These are phyloP conservation scores for Epinotia demarniana DNA, from an alignment of 2,888 invertebrate species.

Conservation along the genomic window DNA sequence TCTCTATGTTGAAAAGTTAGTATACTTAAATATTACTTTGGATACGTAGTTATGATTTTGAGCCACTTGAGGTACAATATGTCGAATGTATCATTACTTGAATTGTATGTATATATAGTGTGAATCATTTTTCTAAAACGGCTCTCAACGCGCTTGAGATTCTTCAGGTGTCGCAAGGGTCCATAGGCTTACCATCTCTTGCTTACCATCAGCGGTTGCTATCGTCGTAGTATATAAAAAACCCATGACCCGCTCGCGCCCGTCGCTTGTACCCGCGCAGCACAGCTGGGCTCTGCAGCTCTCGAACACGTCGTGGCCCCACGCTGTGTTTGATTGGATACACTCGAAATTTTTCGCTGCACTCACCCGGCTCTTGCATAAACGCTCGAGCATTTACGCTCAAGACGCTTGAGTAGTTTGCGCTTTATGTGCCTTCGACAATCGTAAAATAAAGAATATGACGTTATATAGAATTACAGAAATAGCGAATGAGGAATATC, in stretches of 20 bases:
- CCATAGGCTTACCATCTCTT: too few species aligned
- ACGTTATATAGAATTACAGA: not conserved
- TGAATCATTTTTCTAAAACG: too few species aligned
- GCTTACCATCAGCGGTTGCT: too few species aligned
- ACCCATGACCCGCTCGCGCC: not conserved
- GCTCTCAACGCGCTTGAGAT: too few species aligned
- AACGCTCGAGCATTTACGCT: conserved; percentile 34
- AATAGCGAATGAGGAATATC: not conserved
- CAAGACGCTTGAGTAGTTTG: conserved; percentile 23
- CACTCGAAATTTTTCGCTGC: conserved; percentile 47
- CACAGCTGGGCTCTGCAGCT: conserved; percentile 57
- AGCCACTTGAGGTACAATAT: too few species aligned
- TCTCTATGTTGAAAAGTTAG: too few species aligned
- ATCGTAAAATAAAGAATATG: conserved; percentile 1
- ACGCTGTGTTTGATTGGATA: conserved; percentile 51
- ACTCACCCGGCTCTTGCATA: conserved; percentile 41
- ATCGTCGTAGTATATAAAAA: too few species aligned
- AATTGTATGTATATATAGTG: too few species aligned
- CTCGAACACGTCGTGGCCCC: conserved; percentile 61
- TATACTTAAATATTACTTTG: too few species aligned
- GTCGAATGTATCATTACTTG: too few species aligned
- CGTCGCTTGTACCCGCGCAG: conserved; percentile 39
- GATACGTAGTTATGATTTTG: too few species aligned
- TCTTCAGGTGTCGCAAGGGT: too few species aligned
- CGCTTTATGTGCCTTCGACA: conserved; percentile 18